Base-by-base conservation (phyloP, 2,888 invertebrate genomes). In the Papilio protenor region DNA sequence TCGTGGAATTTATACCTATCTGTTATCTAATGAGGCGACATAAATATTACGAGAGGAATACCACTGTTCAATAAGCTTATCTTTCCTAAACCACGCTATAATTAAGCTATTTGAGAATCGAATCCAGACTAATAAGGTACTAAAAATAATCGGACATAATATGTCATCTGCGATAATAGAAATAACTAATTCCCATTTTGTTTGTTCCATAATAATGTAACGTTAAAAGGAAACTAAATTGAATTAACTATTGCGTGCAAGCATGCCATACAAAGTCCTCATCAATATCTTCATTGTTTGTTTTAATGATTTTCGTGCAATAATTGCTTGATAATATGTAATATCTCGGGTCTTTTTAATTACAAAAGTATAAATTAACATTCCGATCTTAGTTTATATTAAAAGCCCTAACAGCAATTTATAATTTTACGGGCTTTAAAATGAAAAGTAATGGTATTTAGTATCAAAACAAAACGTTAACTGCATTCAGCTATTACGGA, bases 401-500 rank as follows among this genome's bases (percentile, higher is more conserved):
- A 71, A 74, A 33, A 49, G 74, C 21, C 40, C 49, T 74, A 47
- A 57, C 40, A 74, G n/a, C 74, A 77, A 77, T 77, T 71, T 59
- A 70, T 75, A 71, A 74, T 75, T 77, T 77, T 75, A 77, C 70
- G 70, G 70, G 70, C 74, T 71, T 75, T 74, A 70, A 70, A 77
- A 77, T 61, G 5, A 61, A 77, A 77, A 73, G 59, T 64, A 77
- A 77, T 70, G 11, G 59, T 52, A 61, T 80, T 82, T 81, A 81
- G 79, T 80, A 80, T 77, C 76, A 81, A 80, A 81, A 80, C 79
- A 81, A 80, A 81, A 72, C 72, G 79, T 80, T 78, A 72, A 61
- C 47, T 76, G 78, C 79, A 82, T 80, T 78, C 69, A 75, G 59
- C 79, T 80, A 83, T 84, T 83, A 84, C 75, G 78, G 64, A 80